Evolutionary conservation across 1,140 invertebrate species (phyloP).

Genomic region (Bombyx mori): ASM3026992v2 NC_085116.1:5522001-5522500

Average conservation of each 20-base stretch:
- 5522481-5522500: slow-evolving; percentile 45
- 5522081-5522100: slow-evolving; percentile 55
- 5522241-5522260: slow-evolving; percentile 43
- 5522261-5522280: slow-evolving; percentile 54
- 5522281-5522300: slow-evolving; percentile 64
- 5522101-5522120: slow-evolving; percentile 37
- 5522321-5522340: slow-evolving; percentile 63
- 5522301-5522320: slow-evolving; percentile 61
- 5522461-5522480: slow-evolving; percentile 45
- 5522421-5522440: slow-evolving; percentile 61
- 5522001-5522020: slow-evolving; percentile 7
- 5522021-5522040: slow-evolving; percentile 14
- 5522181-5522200: slow-evolving; percentile 78
- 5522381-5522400: slow-evolving; percentile 78
- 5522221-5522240: slow-evolving; percentile 28
- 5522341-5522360: slow-evolving; percentile 75
- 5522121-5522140: slow-evolving; percentile 36
- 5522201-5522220: slow-evolving; percentile 23
- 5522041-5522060: slow-evolving; percentile 36
- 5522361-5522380: slow-evolving; percentile 71
- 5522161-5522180: slow-evolving; percentile 79
- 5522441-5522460: slow-evolving; percentile 35
- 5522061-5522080: slow-evolving; percentile 47
- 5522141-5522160: slow-evolving; percentile 52
- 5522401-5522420: slow-evolving; percentile 76